Conservation (phyloP, 2,888 invertebrate genomes). For the Melanostoma mellinum region DNA sequence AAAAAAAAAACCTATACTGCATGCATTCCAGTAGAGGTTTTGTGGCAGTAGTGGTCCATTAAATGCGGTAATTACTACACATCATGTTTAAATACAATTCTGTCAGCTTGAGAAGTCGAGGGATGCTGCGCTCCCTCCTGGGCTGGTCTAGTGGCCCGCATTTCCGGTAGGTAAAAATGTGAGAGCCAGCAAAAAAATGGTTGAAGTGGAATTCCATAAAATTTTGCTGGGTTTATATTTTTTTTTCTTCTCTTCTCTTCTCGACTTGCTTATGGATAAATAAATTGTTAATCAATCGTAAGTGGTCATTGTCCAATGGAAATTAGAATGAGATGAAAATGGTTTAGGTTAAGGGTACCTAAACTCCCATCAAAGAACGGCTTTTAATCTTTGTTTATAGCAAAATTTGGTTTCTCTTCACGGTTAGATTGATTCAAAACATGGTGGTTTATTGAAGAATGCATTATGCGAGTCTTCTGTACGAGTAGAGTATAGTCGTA, state of each 20-base stretch:
- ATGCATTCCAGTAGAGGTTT: conserved; percentile 40
- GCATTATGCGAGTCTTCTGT: neutral
- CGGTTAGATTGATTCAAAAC: conserved; percentile 35
- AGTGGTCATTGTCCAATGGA: conserved; percentile 53
- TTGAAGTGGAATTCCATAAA: conserved; percentile 59
- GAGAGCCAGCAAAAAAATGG: conserved; percentile 45
- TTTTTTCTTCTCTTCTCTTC: neutral
- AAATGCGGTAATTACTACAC: conserved; percentile 55
- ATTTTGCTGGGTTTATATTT: conserved; percentile 48
- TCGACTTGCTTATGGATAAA: conserved; percentile 28
- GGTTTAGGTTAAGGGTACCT: conserved; percentile 50
- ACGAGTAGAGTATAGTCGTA: neutral
- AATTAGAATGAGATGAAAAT: conserved; percentile 21
- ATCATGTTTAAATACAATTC: conserved; percentile 4
- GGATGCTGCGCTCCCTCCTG: conserved; percentile 35
- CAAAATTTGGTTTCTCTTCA: conserved; percentile 27
- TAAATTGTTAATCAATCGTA: conserved; percentile 72
- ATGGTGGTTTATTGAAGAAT: conserved; percentile 60
- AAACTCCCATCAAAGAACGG: conserved; percentile 41
- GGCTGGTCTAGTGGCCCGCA: conserved; percentile 58
- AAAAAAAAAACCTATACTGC: conserved; percentile 17
- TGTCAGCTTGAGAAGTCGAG: neutral
- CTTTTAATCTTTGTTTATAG: conserved; percentile 60
- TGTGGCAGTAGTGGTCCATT: conserved; percentile 51
- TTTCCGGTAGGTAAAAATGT: conserved; percentile 69